Percentiles rank a stretch among this genome's conserved stretches.
Evolutionary conservation across 2,888 invertebrate species (phyloP).

Genomic region (Polyommatus icarus): DNA sequence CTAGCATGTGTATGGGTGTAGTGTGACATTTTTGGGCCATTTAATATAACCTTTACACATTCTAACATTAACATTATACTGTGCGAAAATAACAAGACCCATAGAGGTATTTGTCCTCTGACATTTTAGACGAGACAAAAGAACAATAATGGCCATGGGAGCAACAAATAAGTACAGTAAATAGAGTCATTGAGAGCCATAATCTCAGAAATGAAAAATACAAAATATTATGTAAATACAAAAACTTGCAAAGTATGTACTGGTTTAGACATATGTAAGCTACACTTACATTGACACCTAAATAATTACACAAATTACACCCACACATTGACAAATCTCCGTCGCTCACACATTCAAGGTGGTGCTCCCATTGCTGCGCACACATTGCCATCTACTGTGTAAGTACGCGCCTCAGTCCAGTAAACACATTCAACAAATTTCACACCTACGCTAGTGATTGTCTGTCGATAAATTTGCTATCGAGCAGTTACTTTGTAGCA

Average conservation of each 20-base stretch:
- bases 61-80: not conserved
- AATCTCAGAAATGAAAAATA: not conserved
- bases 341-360: too few species aligned
- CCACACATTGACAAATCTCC: too few species aligned
- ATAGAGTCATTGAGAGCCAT: not conserved
- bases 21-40: not conserved
- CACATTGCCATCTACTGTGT: too few species aligned
- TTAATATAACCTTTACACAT: not conserved
- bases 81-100: not conserved
- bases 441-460: too few species aligned
- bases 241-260: not conserved
- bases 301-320: too few species aligned
- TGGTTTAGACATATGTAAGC: too few species aligned
- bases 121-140: not conserved
- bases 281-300: too few species aligned
- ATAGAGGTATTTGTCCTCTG: not conserved
- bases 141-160: not conserved
- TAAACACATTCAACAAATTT: too few species aligned
- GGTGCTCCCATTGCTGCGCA: too few species aligned
- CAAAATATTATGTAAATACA: not conserved
- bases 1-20: not conserved
- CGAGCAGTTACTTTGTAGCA: too few species aligned
- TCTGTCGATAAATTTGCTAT: too few species aligned
- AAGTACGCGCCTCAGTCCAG: too few species aligned
- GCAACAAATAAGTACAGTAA: not conserved